Evolutionary conservation across 2,797 vertebrate genomes (phyloP), one percentile per base, ranked within the genome.

Genomic region (Danio aesculapii): DNA sequence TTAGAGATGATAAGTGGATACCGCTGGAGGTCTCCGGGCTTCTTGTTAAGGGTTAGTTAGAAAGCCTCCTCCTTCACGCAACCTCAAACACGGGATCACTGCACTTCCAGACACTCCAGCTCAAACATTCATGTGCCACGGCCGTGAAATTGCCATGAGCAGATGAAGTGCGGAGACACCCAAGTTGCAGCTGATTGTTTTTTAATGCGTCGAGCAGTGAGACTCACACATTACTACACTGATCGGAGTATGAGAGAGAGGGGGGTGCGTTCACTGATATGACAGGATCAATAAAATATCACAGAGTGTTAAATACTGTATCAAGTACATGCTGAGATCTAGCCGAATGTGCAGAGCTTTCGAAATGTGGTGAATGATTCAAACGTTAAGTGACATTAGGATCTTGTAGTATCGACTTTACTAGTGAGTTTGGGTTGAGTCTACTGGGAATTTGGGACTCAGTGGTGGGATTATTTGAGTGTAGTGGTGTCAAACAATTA

Each of bases 1-100:
- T 87, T 87, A 85, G 83, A 85, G 78, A 83, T 85, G 79, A 81
- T 81, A 81, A 85, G 77, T 82, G 84, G 84, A 79, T 82, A 64
- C 81, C 39, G 66, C 81, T 81, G 69, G 70, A 83, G 75, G 64
- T 84, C 81, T 77, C 14, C 39, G 68, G 83, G 77, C 81, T 47
- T 72, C 83, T 78, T 47, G 75, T 74, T 81, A 80, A 83, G 83
- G 47, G 64, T 71, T 64, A 77, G 79, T 83, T 75, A 83, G 47
- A 70, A 46, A 49, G 64, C 62, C 70, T 30, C 39, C 59, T 67
- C 55, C 66, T 63, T 70, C 43, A 41, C 50, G 55, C 59, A 68
- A 81, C 67, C 76, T 79, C 77, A 61, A 53, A 77, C 66, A 63
- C 30, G 30, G 66, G 71, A 75, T 79, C 47, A n/a, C 58, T 14